Conservation (phyloP, 2,888 invertebrate species). For the Trichopria drosophilae region DNA sequence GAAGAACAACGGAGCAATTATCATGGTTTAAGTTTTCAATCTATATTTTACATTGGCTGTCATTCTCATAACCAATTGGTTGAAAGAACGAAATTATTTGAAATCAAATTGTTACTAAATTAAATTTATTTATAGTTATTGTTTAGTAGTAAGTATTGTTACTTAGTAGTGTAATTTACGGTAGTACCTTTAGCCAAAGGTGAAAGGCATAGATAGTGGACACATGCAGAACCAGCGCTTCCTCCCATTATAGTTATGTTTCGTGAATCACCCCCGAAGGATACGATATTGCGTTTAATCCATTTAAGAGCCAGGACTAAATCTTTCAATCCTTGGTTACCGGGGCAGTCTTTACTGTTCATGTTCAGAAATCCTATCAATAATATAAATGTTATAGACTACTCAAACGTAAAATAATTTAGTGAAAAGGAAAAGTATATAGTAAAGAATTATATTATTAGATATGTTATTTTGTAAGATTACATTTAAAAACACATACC, state of each 20-base stretch:
- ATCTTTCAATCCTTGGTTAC: slow-evolving; percentile 43
- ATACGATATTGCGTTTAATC: slow-evolving; percentile 37
- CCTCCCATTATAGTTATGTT: slow-evolving; percentile 41
- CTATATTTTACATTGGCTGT: too few relatives aligned
- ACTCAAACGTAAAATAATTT: too few relatives aligned
- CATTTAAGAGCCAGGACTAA: slow-evolving; percentile 39
- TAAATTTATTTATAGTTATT: neutral
- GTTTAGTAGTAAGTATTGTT: too few relatives aligned
- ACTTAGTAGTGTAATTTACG: too few relatives aligned
- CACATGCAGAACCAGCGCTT: slow-evolving; percentile 38
- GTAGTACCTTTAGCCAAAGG: slow-evolving; percentile 33
- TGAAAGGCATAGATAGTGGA: slow-evolving; percentile 34
- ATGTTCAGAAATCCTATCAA: slow-evolving; percentile 36
- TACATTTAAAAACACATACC: slow-evolving; percentile 25
- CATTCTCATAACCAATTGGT: too few relatives aligned
- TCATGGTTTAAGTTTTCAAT: too few relatives aligned
- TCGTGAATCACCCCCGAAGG: slow-evolving; percentile 39
- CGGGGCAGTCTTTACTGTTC: slow-evolving; percentile 31
- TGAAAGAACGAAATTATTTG: too few relatives aligned
- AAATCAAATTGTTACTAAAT: too few relatives aligned
- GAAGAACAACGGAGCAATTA: too few relatives aligned
- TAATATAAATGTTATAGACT: too few relatives aligned
- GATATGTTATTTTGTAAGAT: neutral
- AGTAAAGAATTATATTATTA: too few relatives aligned
- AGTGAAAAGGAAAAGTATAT: too few relatives aligned